These are phyloP conservation scores for Athrips mouffetella DNA, from an alignment of 2,888 invertebrate genomes.

Conservation along the genomic window DNA sequence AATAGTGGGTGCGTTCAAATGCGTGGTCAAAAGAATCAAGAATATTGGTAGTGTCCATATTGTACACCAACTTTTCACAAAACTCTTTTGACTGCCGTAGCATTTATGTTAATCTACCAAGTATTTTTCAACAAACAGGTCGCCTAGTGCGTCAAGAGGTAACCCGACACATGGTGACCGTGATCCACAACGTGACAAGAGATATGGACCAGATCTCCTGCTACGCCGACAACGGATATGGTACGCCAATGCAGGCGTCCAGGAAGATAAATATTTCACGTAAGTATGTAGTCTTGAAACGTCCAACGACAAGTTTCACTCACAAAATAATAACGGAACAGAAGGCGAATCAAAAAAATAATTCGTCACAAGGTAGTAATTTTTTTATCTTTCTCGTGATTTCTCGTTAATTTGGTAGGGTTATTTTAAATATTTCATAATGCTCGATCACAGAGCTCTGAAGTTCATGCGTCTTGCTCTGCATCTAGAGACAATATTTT, in stretches of 20 bases:
- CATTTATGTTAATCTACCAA: not conserved
- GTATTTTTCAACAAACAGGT: slow-evolving; percentile 45
- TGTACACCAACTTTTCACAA: no score
- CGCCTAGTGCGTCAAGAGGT: slow-evolving; percentile 89
- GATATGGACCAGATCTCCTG: slow-evolving; percentile 93
- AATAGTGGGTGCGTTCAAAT: not conserved
- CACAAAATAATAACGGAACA: no score
- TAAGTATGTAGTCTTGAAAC: slow-evolving; percentile 78
- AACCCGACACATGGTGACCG: slow-evolving; percentile 90
- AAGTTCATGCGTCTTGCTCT: no score
- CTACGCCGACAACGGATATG: slow-evolving; percentile 92
- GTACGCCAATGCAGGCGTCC: slow-evolving; percentile 91
- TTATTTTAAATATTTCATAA: no score
- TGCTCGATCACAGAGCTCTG: no score
- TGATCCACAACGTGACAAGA: slow-evolving; percentile 89
- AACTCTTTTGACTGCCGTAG: no score
- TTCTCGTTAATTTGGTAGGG: no score
- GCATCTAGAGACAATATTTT: no score
- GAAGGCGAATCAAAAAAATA: no score
- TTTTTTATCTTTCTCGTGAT: not conserved
- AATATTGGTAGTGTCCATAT: no score
- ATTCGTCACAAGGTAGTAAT: not conserved
- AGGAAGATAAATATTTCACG: slow-evolving; percentile 89
- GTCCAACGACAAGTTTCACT: no score
- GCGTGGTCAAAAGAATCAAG: not conserved